These are phyloP conservation scores for Phalera bucephala DNA, from an alignment of 2,888 invertebrate genomes.

Conservation along the genomic window DNA sequence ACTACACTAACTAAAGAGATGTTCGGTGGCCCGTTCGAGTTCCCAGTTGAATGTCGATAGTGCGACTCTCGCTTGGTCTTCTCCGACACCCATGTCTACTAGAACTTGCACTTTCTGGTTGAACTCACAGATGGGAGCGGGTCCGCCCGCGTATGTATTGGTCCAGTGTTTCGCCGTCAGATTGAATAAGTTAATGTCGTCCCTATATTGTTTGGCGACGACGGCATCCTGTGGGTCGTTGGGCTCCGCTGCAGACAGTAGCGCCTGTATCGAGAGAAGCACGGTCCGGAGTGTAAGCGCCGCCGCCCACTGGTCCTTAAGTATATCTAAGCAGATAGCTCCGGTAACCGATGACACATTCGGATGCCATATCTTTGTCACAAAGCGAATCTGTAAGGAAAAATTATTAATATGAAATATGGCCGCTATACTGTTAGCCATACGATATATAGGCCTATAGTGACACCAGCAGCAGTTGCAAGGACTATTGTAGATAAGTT, in stretches of 20 bases:
- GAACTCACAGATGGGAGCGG: slow-evolving; percentile 84
- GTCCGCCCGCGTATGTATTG: slow-evolving; percentile 94
- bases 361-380: slow-evolving; percentile 99
- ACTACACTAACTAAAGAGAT: slow-evolving; percentile 60
- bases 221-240: slow-evolving; percentile 98
- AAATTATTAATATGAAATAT: background rate
- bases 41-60: slow-evolving; percentile 97
- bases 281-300: slow-evolving; percentile 99
- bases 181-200: slow-evolving; percentile 92
- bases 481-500: no score
- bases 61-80: slow-evolving; percentile 93
- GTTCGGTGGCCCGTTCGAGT: slow-evolving; percentile 94
- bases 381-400: slow-evolving; percentile 92
- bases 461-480: no score
- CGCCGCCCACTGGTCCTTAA: slow-evolving; percentile 99
- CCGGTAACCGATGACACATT: slow-evolving; percentile 99
- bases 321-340: slow-evolving; percentile 98
- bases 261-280: slow-evolving; percentile 96
- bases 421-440: no score
- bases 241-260: slow-evolving; percentile 95
- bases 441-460: no score
- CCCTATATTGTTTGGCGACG: slow-evolving; percentile 98
- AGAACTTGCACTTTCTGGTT: slow-evolving; percentile 94
- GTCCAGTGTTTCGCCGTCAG: slow-evolving; percentile 98
- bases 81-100: slow-evolving; percentile 97